Evolutionary conservation across 1,140 invertebrate genomes (phyloP).

Genomic region (Cydia strobilella): DNA sequence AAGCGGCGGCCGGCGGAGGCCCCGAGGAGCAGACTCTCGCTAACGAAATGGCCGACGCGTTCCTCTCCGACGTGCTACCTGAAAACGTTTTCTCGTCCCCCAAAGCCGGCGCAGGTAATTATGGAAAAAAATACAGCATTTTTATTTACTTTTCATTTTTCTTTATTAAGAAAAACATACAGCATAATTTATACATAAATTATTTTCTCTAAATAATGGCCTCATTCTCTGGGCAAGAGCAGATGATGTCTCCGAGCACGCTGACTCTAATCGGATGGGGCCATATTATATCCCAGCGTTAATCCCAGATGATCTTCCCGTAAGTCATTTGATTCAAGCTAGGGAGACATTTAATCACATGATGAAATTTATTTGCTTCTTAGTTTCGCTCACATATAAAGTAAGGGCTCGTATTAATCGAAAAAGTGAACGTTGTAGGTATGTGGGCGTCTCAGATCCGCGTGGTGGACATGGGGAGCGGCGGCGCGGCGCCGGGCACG

Average conservation of each 20-base stretch:
- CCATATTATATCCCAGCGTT: constrained; percentile 72
- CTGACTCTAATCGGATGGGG: constrained; percentile 77
- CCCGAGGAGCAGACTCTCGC: constrained; percentile 97
- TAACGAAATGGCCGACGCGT: constrained; percentile 97
- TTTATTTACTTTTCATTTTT: too few species aligned
- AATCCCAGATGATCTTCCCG: constrained; percentile 72
- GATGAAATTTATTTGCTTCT: not conserved
- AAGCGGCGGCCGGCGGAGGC: constrained; percentile 89
- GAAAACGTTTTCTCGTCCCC: constrained; percentile 97
- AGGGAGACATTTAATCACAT: constrained; percentile 54
- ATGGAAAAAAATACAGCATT: constrained; percentile 27
- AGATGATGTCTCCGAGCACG: constrained; percentile 55
- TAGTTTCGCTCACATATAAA: too few species aligned
- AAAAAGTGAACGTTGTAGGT: constrained; percentile 73
- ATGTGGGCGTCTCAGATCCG: constrained; percentile 98
- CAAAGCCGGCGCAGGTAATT: constrained; percentile 96
- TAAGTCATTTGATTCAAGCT: constrained; percentile 77
- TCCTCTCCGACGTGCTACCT: constrained; percentile 96
- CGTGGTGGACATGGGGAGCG: constrained; percentile 91
- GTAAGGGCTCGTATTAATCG: too few species aligned
- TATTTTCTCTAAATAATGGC: constrained; percentile 42
- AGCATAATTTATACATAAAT: too few species aligned
- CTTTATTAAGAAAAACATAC: too few species aligned
- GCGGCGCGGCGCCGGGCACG: constrained; percentile 81
- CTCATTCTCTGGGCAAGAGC: constrained; percentile 78